Base-by-base conservation (phyloP, 64 coral and sea anemone genomes). In the Montipora cactus region DNA sequence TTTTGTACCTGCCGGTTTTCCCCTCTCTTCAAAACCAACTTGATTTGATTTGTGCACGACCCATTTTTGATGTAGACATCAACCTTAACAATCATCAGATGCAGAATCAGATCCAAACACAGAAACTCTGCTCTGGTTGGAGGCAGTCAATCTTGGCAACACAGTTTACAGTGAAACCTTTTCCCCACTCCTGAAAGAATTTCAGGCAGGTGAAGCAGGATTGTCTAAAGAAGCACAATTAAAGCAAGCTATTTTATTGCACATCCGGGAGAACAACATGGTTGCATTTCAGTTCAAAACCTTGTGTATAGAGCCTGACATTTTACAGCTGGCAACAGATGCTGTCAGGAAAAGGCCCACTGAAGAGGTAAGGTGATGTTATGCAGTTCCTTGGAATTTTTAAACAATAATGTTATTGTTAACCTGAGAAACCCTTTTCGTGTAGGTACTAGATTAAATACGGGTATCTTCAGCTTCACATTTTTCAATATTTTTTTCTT, bases 41-140 rank as follows among this genome's bases (percentile, higher is more conserved):
- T 37, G 37, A 37, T 37, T 37, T 0, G 37, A 37, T 37, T 37
- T 37, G 37, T 37, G 37, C 37, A 0, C 37, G 2, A 37, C 37
- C 37, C 37, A 37, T 37, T 37, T 37, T 37, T 37, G 37, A 37
- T 37, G 37, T 37, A 37, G 37, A 37, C 4, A 16, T 11, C 13
- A 64, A 12, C 72, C 59, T 89, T 76, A 59, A 76, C 87, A 77
- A 21, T 5, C 4, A 0, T 77, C 2, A 89, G 87, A 61, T 49
- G 67, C 74, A 61, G 72, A 77, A 44, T 59, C 49, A 49, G 87
- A 95, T 51, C 88, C 88, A 1, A 95, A 98, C 88, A 88, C 55
- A 28, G 96, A 98, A 77, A 75, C 81, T 69, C 66, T 98, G 18
- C 92, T 93, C 77, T 98, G 96, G 96, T 84, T 98, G 14, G 96